A percentile compares a stretch with the other conserved stretches of the same genome.
Conservation (phyloP, 2,888 invertebrate species). For the Synanthedon tipuliformis region DNA sequence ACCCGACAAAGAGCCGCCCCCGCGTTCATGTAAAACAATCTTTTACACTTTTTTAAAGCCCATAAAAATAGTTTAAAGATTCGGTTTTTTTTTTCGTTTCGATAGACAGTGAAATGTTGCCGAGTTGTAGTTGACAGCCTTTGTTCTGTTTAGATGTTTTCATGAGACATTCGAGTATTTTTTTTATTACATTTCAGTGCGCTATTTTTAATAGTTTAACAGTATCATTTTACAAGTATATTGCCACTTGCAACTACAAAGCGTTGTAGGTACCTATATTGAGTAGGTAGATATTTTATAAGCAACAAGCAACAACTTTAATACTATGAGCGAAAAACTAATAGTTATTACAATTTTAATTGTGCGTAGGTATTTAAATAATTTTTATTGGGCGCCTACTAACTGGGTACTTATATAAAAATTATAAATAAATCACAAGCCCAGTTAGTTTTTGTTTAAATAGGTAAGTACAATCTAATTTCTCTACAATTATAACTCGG, state of each 20-base stretch:
- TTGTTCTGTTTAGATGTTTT: constrained; percentile 67
- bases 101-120: constrained; percentile 70
- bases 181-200: constrained; percentile 35
- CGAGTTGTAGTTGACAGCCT: constrained; percentile 67
- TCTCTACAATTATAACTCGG: constrained; percentile 35
- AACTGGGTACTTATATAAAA: no score
- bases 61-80: constrained; percentile 69
- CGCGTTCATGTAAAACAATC: constrained; percentile 64
- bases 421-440: no score
- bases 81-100: constrained; percentile 45
- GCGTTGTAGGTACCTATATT: no score
- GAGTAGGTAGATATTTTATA: no score
- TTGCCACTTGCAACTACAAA: constrained; percentile 3
- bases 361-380: no score
- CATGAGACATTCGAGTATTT: constrained; percentile 51
- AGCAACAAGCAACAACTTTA: no score
- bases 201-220: constrained; percentile 52
- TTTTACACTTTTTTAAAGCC: constrained; percentile 63
- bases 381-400: no score
- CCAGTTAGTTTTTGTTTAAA: no score
- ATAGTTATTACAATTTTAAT: no score
- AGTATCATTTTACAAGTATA: constrained; percentile 22
- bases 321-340: no score
- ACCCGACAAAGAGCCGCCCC: constrained; percentile 65
- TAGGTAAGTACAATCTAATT: no score